Percentiles rank a stretch among this genome's conserved stretches.
These are phyloP conservation scores for Rynchops niger DNA, from an alignment of 2,113 vertebrate genomes.

Conservation along the genomic window DNA sequence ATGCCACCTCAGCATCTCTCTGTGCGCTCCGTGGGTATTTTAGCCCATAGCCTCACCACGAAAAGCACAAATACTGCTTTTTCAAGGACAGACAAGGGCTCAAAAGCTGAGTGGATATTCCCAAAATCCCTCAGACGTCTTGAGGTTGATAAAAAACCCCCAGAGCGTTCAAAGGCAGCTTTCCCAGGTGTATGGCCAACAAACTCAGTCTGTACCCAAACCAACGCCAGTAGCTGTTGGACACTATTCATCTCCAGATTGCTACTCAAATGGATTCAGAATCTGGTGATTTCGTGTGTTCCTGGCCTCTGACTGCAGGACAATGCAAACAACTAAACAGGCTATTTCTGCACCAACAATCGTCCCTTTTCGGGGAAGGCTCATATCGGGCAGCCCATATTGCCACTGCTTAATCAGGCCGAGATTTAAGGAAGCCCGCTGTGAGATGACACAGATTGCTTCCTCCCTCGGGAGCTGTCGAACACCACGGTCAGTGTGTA, in stretches of 20 bases:
- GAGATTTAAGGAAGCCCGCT: constrained; percentile 41
- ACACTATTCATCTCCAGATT: neutral
- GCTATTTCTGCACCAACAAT: constrained; percentile 13
- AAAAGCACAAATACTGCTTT: neutral
- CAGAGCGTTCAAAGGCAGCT: neutral
- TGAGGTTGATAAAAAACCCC: neutral
- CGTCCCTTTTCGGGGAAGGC: neutral
- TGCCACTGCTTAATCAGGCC: constrained; percentile 30
- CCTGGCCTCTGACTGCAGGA: neutral
- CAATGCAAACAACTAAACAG: neutral
- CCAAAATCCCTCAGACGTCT: neutral
- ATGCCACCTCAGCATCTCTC: neutral
- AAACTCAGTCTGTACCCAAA: neutral
- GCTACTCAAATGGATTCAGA: neutral
- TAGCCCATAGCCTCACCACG: neutral
- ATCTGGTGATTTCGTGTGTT: neutral
- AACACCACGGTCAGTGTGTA: neutral
- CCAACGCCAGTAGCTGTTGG: neutral
- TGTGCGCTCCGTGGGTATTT: neutral
- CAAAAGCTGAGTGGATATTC: neutral
- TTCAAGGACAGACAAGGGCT: neutral
- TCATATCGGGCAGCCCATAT: constrained; percentile 16
- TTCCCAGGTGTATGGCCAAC: neutral
- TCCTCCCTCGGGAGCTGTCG: neutral
- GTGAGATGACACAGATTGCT: constrained; percentile 61